Percentiles rank a stretch among this genome's conserved stretches.
Conservation (phyloP, 2,113 vertebrate genomes). For the Ovis aries region DNA sequence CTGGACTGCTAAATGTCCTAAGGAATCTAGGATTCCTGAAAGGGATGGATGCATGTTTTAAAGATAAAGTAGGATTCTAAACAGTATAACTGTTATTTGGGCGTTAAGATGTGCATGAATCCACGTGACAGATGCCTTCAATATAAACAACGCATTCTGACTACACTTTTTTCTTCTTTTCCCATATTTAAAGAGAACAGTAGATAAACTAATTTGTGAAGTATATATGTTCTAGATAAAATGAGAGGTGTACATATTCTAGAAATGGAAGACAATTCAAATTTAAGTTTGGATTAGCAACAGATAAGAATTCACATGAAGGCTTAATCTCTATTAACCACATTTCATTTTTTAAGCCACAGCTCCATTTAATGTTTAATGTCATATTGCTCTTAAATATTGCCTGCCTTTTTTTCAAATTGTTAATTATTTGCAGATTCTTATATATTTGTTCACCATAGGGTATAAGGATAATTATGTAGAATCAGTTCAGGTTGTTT, state of each 20-base stretch:
- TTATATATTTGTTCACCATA: neutral
- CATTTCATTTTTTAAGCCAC: neutral
- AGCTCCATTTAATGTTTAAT: neutral
- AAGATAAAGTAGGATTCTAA: neutral
- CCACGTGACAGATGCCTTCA: neutral
- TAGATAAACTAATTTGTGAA: neutral
- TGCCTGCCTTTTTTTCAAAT: neutral
- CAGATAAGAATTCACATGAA: neutral
- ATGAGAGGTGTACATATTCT: neutral
- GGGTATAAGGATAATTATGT: neutral
- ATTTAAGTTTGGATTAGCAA: neutral
- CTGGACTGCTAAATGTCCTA: neutral
- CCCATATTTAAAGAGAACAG: neutral
- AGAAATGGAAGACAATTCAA: slow-evolving; percentile 58
- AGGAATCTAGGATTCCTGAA: neutral
- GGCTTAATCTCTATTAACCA: neutral
- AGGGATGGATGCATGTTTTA: neutral
- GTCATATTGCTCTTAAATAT: neutral
- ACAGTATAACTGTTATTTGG: neutral
- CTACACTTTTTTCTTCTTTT: neutral
- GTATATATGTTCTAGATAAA: neutral
- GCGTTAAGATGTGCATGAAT: neutral
- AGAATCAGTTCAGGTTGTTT: neutral
- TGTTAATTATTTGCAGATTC: neutral
- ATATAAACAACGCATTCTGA: neutral